Base-by-base conservation (phyloP, 64 coral and sea anemone genomes). In the Montipora efflorescens region DNA sequence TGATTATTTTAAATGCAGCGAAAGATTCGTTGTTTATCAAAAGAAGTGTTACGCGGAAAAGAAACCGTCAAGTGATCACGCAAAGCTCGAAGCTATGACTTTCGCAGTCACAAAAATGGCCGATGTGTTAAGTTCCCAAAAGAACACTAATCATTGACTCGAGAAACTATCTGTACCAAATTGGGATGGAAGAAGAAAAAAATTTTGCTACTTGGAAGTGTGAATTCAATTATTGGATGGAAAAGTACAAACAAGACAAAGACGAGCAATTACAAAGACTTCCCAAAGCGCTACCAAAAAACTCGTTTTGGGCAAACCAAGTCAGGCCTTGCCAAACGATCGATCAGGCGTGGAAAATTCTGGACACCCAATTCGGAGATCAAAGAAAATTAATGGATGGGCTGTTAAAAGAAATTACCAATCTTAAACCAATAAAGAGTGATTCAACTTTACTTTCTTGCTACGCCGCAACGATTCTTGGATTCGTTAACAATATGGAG, bases 381-480 rank as follows among this genome's bases (percentile, higher is more conserved):
- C 58, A 95, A n/a, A 51, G 87, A 50, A 95, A 95, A 10, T 45
- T 83, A n/a, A 95, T 95, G 93, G 91, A 93, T 73, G 84, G 67
- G 59, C 88, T 90, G 6, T 50, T 95, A 64, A 64, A 64, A 64
- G 13, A 64, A 64, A 64, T 64, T 64, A 13, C 59, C 9, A 61
- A 67, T 77, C 57, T 81, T 28, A 71, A 45, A 57, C 70, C 47
- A 28, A 10, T 74, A 20, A 88, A 70, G 8, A 21, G 86, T 7
- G 86, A 88, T 57, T 18, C 86, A 8, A 75, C 22, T 45, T 90
- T 75, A 20, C 74, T 90, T 55, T 77, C 87, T 49, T 3, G 87
- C 5, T 84, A 76, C 22, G 90, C 68, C 25, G 61, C 68, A 20
- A 75, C 0, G 74, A 92, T 59, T 55, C 52, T 55, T 55, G 52